Base-by-base conservation (phyloP, 2,888 invertebrate genomes). In the Drosophila putrida region DNA sequence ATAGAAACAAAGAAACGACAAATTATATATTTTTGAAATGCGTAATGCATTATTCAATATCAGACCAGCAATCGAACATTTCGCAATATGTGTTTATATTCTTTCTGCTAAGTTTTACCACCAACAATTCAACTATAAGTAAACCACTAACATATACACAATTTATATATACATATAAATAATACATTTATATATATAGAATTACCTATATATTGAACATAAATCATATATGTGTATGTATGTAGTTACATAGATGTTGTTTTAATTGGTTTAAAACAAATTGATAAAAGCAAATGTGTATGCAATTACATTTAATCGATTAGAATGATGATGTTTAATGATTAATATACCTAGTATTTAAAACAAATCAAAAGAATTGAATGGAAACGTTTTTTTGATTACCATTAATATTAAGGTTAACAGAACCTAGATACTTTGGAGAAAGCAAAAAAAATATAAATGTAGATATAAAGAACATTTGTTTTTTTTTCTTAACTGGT, bases 381-480 rank as follows among this genome's bases (percentile, higher is more conserved):
- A 38, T 44, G 31, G 35, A 60, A 63, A 57, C 62, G 49, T 68
- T 83, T 84, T 82, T 82, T 80, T 80, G 83, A 80, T 75, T 68
- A 86, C 68, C 64, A 63, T 47, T 73, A 71, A n/a, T 35, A 31
- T 49, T 82, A 85, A 85, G 82, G 15, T 67, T 70, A 74, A 71
- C 44, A 58, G 51, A 62, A 61, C 13, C 64, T 57, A 78, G 54
- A 78, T 62, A 68, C 55, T 72, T 82, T 82, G 83, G 68, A 86
- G 70, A 77, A 75, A 65, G 76, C 53, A 61, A 62, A 49, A 25
- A 71, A 88, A 68, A 82, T 88, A 88, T 88, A 88, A 80, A 59
- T 80, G 88, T 83, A 83, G 88, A 75, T 60, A 72, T 76, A 65
- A 80, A 68, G 25, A 47, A 47, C 4, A 49, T 25, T 15, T 35